Evolutionary conservation across 2,797 vertebrate species (phyloP).

Genomic region (Poecilia picta): DNA sequence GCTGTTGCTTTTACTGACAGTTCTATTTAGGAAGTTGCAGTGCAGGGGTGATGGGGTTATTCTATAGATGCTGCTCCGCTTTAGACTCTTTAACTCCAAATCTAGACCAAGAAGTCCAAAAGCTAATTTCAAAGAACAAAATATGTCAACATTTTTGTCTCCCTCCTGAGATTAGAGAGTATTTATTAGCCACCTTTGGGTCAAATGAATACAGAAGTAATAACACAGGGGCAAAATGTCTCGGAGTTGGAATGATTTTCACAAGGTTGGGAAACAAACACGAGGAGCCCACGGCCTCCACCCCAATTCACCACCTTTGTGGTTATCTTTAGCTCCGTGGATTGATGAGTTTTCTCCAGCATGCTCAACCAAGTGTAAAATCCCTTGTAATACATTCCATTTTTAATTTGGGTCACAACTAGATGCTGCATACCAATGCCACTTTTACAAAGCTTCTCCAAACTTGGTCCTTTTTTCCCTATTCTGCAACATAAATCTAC

Average conservation of each 20-base stretch:
- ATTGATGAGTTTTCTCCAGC: constrained; percentile 65
- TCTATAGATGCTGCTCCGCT: not conserved
- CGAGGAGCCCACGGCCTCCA: not conserved
- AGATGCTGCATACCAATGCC: constrained; percentile 55
- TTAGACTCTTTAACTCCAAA: not conserved
- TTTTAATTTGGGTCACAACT: constrained; percentile 63
- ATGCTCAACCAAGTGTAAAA: constrained; percentile 61
- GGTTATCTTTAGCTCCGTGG: constrained; percentile 46
- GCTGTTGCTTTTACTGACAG: not conserved
- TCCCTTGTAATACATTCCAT: constrained; percentile 66
- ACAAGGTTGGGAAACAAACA: constrained; percentile 46
- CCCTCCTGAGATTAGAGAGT: not conserved
- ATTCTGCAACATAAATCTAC: constrained; percentile 2
- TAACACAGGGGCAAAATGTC: constrained; percentile 1
- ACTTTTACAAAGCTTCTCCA: constrained; percentile 13
- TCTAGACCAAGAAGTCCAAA: not conserved
- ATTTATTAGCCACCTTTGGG: constrained; percentile 23
- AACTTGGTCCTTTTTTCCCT: constrained; percentile 4
- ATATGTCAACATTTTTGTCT: not conserved
- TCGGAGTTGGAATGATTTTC: constrained; percentile 16
- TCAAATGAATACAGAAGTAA: not conserved
- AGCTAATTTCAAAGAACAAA: not conserved
- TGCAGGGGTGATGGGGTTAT: not conserved
- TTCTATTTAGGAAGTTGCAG: not conserved
- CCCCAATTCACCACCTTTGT: constrained; percentile 12